A percentile compares a stretch with the other conserved stretches of the same genome.
Conservation (phyloP, 2,797 vertebrate species). For the Rhinoraja longicauda region DNA sequence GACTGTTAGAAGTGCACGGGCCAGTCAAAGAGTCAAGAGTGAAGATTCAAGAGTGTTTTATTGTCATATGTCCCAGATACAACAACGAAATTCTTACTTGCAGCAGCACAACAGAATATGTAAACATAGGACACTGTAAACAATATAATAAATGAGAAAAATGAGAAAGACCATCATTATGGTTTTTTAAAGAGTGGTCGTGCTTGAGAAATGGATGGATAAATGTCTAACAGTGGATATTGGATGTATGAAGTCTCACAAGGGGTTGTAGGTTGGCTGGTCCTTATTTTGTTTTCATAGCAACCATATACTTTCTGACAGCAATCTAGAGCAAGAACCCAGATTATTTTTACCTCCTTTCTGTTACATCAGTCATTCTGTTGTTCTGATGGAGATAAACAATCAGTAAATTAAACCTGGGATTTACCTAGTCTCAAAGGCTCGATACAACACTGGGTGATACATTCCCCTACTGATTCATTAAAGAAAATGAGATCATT, state of each 20-base stretch:
- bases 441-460: background rate
- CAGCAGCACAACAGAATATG: no score
- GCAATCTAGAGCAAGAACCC: background rate
- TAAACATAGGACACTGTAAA: no score
- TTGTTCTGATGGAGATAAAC: background rate
- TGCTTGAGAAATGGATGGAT: background rate
- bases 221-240: background rate
- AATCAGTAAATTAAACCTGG: background rate
- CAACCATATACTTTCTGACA: background rate
- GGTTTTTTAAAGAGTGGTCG: background rate
- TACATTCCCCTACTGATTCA: conserved; percentile 6
- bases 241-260: background rate
- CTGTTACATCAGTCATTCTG: background rate
- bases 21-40: background rate
- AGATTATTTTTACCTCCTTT: background rate
- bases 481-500: conserved; percentile 13
- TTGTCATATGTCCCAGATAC: no score
- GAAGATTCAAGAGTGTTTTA: no score
- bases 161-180: no score
- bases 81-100: no score
- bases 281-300: background rate
- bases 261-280: background rate
- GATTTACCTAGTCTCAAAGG: background rate
- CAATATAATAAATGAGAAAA: no score
- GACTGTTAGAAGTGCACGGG: background rate